Conservation (phyloP, 2,797 vertebrate species). For the Alauda arvensis region DNA sequence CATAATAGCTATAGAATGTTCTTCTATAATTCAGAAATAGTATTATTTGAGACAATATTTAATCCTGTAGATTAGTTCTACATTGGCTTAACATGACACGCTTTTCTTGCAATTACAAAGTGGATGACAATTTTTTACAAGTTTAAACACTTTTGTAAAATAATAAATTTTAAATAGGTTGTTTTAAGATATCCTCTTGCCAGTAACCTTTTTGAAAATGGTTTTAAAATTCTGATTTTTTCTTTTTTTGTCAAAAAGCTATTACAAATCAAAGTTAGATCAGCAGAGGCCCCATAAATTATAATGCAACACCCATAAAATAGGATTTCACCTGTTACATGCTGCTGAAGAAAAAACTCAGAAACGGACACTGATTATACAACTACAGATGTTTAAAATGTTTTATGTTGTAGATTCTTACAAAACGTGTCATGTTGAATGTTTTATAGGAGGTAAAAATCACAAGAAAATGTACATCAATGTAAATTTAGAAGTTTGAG, state of each 20-base stretch:
- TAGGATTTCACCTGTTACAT: background rate
- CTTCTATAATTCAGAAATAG: background rate
- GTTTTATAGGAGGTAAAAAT: background rate
- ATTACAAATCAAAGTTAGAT: background rate
- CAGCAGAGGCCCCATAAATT: background rate
- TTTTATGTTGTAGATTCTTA: background rate
- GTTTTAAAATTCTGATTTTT: background rate
- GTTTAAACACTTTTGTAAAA: background rate
- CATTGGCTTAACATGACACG: background rate
- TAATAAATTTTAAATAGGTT: background rate
- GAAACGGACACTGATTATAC: background rate
- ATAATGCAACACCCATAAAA: background rate
- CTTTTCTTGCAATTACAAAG: background rate
- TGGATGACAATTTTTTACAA: background rate
- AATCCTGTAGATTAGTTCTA: background rate
- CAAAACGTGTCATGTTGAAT: background rate
- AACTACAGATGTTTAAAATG: background rate
- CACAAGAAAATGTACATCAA: background rate
- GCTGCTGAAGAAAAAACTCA: background rate
- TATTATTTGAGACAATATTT: background rate
- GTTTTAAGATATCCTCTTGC: background rate
- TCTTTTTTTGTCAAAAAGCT: background rate
- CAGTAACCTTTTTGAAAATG: background rate
- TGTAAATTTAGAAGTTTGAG: background rate
- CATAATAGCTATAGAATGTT: background rate